These are phyloP conservation scores for Plecturocebus donacophilus DNA, from an alignment of 2,113 vertebrate genomes.

Conservation along the genomic window DNA sequence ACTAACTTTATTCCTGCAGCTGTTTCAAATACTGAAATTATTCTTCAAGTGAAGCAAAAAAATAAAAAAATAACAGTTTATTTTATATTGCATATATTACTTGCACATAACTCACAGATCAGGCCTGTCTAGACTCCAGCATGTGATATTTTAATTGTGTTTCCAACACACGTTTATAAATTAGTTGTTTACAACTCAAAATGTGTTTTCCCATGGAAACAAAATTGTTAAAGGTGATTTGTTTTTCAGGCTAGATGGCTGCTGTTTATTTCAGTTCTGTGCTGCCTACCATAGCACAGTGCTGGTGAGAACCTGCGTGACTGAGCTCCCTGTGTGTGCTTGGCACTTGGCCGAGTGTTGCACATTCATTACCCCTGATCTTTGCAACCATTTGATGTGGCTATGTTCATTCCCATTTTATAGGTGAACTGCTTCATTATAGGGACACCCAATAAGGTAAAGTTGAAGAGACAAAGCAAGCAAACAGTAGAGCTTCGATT, in stretches of 20 bases:
- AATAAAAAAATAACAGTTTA: background rate
- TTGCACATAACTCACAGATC: background rate
- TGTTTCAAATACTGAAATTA: constrained; percentile 9
- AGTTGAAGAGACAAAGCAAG: background rate
- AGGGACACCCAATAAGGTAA: background rate
- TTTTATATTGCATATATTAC: background rate
- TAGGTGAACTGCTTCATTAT: background rate
- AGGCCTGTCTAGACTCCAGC: background rate
- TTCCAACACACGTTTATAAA: background rate
- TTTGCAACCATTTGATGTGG: background rate
- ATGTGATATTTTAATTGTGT: constrained; percentile 17
- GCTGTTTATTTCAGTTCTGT: background rate
- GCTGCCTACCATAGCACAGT: rapidly evolving
- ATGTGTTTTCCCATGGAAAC: constrained; percentile 20
- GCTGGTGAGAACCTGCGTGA: rapidly evolving
- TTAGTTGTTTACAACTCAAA: constrained; percentile 48
- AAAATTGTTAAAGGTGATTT: background rate
- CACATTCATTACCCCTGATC: background rate
- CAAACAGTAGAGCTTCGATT: background rate
- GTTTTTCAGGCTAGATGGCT: background rate
- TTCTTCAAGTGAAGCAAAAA: constrained; percentile 42
- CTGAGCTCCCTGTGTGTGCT: rapidly evolving
- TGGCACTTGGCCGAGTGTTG: rapidly evolving
- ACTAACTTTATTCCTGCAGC: background rate
- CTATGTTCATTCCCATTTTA: background rate